Conservation (phyloP, 23 tunicate genomes). For the Oikopleura vanhoeffeni region DNA sequence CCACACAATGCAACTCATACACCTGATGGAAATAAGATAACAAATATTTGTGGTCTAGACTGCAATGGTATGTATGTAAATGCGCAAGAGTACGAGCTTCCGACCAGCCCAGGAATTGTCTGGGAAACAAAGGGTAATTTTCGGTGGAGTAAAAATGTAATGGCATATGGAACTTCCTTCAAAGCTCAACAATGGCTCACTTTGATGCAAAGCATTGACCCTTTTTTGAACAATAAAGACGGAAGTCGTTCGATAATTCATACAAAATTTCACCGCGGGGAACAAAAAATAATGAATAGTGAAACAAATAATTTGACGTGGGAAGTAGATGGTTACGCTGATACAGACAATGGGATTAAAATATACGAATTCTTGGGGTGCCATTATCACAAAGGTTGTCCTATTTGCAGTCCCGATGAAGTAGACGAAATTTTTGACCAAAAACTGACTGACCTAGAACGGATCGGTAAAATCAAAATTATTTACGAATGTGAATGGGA, state of each 20-base stretch:
- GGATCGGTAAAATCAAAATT: not conserved
- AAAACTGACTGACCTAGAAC: not conserved
- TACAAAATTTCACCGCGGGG: not conserved
- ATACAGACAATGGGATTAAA: not conserved
- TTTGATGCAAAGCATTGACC: not conserved
- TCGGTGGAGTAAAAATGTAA: not conserved
- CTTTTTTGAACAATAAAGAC: not conserved
- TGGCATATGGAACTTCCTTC: not conserved
- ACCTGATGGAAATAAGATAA: not conserved
- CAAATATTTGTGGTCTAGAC: not conserved
- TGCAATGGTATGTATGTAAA: not conserved
- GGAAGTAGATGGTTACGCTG: not conserved
- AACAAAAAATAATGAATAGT: not conserved
- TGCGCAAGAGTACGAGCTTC: no score
- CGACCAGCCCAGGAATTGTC: no score
- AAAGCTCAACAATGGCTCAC: not conserved
- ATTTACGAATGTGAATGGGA: not conserved
- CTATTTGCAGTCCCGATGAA: not conserved
- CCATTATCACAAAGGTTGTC: not conserved
- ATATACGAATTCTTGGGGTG: slow-evolving; percentile 4
- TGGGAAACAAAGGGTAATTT: not conserved
- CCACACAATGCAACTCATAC: no score
- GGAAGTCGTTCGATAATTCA: not conserved
- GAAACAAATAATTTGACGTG: no score
- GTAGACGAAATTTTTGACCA: not conserved